A percentile compares a stretch with the other conserved stretches of the same genome.
Evolutionary conservation across 2,888 invertebrate genomes (phyloP).

Genomic region (Ormyrus labotus): DNA sequence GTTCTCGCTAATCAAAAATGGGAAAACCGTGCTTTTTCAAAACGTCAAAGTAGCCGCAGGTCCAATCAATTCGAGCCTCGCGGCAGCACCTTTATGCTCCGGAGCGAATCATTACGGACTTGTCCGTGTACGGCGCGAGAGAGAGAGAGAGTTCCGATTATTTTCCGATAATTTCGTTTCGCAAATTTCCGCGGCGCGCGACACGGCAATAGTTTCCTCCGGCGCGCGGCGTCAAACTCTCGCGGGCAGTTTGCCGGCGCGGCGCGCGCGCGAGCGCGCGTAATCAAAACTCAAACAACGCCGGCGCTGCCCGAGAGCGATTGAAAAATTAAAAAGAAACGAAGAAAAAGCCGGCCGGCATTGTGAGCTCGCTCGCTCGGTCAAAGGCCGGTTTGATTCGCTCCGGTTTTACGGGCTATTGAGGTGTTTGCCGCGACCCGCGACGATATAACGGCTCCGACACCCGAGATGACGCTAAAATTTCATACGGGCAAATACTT

Average conservation of each 20-base stretch:
- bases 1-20: too few relatives aligned
- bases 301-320: neutral
- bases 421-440: neutral
- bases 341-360: neutral
- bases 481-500: too few relatives aligned
- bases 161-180: conserved; percentile 51
- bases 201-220: neutral
- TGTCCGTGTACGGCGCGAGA: neutral
- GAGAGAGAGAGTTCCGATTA: conserved; percentile 24
- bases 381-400: conserved; percentile 20
- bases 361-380: neutral
- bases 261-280: neutral
- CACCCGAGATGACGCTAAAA: too few relatives aligned
- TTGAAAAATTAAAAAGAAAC: conserved; percentile 30
- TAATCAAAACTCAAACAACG: conserved; percentile 51
- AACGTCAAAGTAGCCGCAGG: neutral
- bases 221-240: too few relatives aligned
- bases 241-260: neutral
- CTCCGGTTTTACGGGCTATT: conserved; percentile 31
- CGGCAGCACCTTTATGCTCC: neutral
- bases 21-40: too few relatives aligned
- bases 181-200: conserved; percentile 8
- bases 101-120: conserved; percentile 12
- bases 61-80: neutral
- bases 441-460: too few relatives aligned